A percentile compares a stretch with the other conserved stretches of the same genome.
Evolutionary conservation across 1,140 invertebrate species (phyloP).

Genomic region (Thaumetopoea pityocampa): DNA sequence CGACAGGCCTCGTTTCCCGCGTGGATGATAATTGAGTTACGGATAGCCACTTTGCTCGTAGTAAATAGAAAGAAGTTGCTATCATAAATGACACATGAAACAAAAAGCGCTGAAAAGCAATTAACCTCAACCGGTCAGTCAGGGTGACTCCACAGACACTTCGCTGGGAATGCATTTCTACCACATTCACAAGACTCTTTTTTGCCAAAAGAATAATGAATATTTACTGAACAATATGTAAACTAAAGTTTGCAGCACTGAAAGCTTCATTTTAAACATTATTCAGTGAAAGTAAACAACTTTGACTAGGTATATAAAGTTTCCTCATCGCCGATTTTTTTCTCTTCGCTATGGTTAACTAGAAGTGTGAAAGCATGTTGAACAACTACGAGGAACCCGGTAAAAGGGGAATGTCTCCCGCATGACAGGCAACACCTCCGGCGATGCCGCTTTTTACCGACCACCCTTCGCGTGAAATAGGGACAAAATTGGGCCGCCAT

Average conservation of each 20-base stretch:
- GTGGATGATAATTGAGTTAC: no score
- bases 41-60: no score
- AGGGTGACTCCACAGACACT: not conserved
- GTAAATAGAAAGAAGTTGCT: no score
- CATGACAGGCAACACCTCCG: slow-evolving; percentile 38
- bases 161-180: no score
- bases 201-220: no score
- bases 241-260: no score
- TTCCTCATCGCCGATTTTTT: slow-evolving; percentile 27
- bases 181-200: no score
- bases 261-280: slow-evolving; percentile 6
- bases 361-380: slow-evolving; percentile 62
- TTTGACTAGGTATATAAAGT: slow-evolving; percentile 30
- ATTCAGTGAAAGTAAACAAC: slow-evolving; percentile 12
- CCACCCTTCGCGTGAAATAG: slow-evolving; percentile 29
- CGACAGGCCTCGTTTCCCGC: no score
- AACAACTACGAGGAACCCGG: slow-evolving; percentile 33
- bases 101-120: not conserved
- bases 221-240: no score
- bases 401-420: slow-evolving; percentile 42
- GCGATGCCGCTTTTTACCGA: slow-evolving; percentile 30
- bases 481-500: slow-evolving; percentile 44
- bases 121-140: not conserved
- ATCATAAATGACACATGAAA: no score
- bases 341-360: slow-evolving; percentile 26